Conservation (phyloP, 2,888 invertebrate genomes). For the Seladonia tumulorum region DNA sequence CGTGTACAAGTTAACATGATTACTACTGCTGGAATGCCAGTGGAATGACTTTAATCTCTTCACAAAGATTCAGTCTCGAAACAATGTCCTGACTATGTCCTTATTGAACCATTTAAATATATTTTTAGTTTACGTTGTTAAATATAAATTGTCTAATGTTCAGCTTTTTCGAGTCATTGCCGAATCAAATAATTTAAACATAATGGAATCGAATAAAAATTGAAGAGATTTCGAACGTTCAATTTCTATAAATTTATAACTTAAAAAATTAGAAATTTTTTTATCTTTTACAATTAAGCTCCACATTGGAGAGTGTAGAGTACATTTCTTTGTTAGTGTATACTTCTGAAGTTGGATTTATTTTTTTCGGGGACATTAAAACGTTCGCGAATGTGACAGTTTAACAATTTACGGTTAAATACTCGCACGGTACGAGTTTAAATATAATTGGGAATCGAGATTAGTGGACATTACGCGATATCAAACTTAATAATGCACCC, state of each 20-base stretch:
- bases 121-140: not conserved
- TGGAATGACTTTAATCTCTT: not conserved
- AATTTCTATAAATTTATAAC: not conserved
- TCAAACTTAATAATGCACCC: conserved; percentile 8
- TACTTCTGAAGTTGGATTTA: not conserved
- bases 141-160: not conserved
- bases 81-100: no score
- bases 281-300: not conserved
- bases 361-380: not conserved
- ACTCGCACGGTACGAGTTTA: not conserved
- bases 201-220: not conserved
- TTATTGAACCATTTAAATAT: not conserved
- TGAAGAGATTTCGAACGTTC: not conserved
- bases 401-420: not conserved
- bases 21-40: not conserved
- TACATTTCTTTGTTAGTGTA: not conserved
- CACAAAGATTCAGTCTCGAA: not conserved
- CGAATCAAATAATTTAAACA: not conserved
- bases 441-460: conserved; percentile 15
- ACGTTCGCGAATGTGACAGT: not conserved
- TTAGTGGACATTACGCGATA: not conserved
- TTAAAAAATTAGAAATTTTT: no score
- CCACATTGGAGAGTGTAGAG: not conserved
- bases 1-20: no score
- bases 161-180: not conserved